Percentiles rank a stretch among this genome's conserved stretches.
These are phyloP conservation scores for Globia sparganii DNA, from an alignment of 2,888 invertebrate species.

Conservation along the genomic window DNA sequence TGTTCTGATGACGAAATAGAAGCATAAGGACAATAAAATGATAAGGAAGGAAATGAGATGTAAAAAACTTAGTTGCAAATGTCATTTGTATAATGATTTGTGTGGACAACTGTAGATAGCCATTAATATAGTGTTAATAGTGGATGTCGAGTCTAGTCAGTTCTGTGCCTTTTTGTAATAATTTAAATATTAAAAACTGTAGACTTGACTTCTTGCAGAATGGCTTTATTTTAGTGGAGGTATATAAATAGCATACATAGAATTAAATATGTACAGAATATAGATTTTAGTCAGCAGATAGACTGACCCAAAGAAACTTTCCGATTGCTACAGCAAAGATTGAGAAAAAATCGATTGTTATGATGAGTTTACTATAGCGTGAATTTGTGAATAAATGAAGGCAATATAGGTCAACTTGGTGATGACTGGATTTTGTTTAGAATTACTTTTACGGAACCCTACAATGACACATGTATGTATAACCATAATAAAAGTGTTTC, in stretches of 20 bases:
- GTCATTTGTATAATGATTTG: constrained; percentile 78
- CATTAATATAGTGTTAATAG: constrained; percentile 67
- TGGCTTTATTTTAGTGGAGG: neutral
- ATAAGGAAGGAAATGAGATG: constrained; percentile 81
- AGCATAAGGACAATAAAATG: constrained; percentile 76
- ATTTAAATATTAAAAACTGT: constrained; percentile 37
- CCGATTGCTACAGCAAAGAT: neutral
- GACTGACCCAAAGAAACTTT: neutral
- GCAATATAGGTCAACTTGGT: no score
- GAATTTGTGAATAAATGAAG: no score
- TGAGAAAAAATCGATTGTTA: neutral
- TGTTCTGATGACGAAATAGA: constrained; percentile 74
- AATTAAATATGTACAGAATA: neutral
- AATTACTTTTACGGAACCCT: constrained; percentile 33
- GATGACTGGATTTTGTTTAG: neutral
- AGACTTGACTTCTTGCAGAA: neutral
- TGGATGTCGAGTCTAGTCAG: constrained; percentile 42
- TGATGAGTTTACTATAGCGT: neutral
- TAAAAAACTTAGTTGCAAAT: constrained; percentile 74
- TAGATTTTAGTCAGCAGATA: neutral
- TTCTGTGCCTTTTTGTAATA: constrained; percentile 45
- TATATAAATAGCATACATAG: no score
- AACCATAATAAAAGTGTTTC: constrained; percentile 45
- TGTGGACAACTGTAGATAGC: constrained; percentile 65
- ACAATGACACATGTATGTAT: constrained; percentile 29